Conservation (phyloP, 2,888 invertebrate genomes). For the Metallyticus violacea region DNA sequence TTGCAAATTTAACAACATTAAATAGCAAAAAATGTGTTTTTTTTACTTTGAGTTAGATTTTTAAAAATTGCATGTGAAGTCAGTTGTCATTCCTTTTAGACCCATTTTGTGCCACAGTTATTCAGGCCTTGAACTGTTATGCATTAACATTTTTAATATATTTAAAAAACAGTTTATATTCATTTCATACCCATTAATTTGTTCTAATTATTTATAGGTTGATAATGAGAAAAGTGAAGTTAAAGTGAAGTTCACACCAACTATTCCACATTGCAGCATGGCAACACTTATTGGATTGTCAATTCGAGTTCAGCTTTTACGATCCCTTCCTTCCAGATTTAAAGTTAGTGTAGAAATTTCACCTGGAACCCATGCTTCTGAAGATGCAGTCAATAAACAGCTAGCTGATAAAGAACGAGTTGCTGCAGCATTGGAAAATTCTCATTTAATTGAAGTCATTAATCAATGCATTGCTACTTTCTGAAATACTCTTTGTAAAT, state of each 20-base stretch:
- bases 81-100: too few relatives aligned
- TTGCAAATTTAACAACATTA: too few relatives aligned
- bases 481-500: background rate
- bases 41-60: too few relatives aligned
- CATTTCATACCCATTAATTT: too few relatives aligned
- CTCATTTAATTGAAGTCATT: constrained; percentile 85
- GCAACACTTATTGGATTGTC: constrained; percentile 92
- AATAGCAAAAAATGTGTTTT: too few relatives aligned
- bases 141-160: too few relatives aligned
- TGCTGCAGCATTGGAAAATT: constrained; percentile 95
- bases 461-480: constrained; percentile 75
- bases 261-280: constrained; percentile 99
- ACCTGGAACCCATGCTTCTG: constrained; percentile 90
- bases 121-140: too few relatives aligned
- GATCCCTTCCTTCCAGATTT: constrained; percentile 75
- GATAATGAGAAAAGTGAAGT: constrained; percentile 70
- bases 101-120: too few relatives aligned
- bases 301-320: constrained; percentile 85
- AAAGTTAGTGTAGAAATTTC: constrained; percentile 86
- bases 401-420: constrained; percentile 96
- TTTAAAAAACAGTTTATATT: too few relatives aligned
- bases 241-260: constrained; percentile 87
- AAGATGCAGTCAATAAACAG: constrained; percentile 94
- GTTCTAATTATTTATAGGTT: constrained; percentile 57
- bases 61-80: too few relatives aligned